Evolutionary conservation across 2,888 invertebrate species (phyloP), one percentile per base, ranked within the genome.

Genomic region (Drosophila setosimentum): DNA sequence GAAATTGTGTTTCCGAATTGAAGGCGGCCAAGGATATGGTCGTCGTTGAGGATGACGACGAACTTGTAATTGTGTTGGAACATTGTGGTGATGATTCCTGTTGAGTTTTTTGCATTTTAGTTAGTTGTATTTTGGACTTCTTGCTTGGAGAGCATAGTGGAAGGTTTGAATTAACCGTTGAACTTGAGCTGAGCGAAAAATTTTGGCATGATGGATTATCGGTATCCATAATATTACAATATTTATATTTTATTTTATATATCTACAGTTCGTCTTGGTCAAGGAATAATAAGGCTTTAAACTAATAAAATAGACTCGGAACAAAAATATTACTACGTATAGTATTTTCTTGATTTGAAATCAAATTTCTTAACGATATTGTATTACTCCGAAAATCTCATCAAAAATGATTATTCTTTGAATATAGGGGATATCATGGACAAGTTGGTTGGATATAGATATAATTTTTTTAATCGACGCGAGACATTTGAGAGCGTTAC

Each of bases 1-100:
- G 73, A 3, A 78, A 24, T 8, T 63, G 76, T n/a, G 74, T 80
- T 13, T 87, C 78, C 2, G 86, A 78, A 18, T 90, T 74, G 21
- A 91, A 83, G 3, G 78, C 79, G 0, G 76, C 83, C 27, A 80
- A 66, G 0, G 82, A 70, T 18, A 91, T 79, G 13, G 82, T 76
- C 0, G 90, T 84, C 0, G 87, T 80, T 16, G 90, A 83, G 2
- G 86, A 71, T 0, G 83, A 66, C 0, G 80, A 73, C 1, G 91
- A 78, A 3, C 83, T 79, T 30, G 83, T 80, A 6, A 82, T 59
- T 8, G 81, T 61, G 45, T 86, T 69, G 16, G 79, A 67, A n/a
- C 90, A 91, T 21, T 80, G 48, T 2, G 71, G 55, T 32, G 83
- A 78, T 33, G 69, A 68, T 42, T 80, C 73, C 7, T 50, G 16